Conservation (phyloP, 2,113 vertebrate species). For the Gallinago paraguaiae region DNA sequence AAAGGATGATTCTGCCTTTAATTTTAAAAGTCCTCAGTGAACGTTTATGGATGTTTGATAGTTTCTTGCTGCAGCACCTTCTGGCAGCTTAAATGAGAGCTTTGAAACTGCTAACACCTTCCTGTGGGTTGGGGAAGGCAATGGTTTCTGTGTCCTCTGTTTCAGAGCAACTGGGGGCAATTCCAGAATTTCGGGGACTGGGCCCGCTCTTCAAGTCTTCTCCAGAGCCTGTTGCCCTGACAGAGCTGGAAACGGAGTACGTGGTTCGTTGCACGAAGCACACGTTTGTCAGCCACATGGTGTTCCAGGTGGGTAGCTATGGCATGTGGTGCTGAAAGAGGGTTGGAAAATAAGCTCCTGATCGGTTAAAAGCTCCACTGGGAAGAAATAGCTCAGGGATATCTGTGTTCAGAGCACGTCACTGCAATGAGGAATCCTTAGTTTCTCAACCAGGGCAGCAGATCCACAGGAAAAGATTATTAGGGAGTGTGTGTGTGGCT, state of each 20-base stretch:
- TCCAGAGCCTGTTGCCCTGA: slow-evolving; percentile 79
- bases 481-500: neutral
- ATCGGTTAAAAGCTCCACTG: neutral
- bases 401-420: neutral
- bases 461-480: neutral
- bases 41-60: neutral
- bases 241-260: slow-evolving; percentile 82
- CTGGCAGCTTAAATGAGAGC: neutral
- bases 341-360: neutral
- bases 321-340: neutral
- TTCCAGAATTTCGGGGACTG: slow-evolving; percentile 78
- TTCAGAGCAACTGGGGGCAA: slow-evolving; percentile 81
- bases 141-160: neutral
- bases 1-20: neutral
- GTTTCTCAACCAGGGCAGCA: neutral
- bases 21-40: neutral
- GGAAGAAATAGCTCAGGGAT: neutral
- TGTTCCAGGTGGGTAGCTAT: slow-evolving; percentile 80
- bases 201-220: slow-evolving; percentile 83
- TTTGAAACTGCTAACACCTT: neutral
- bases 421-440: neutral
- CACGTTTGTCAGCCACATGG: slow-evolving; percentile 77
- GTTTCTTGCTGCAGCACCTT: neutral
- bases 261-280: slow-evolving; percentile 84
- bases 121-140: neutral